Percentiles rank a stretch among this genome's conserved stretches.
phyloP scores from a whole-genome alignment of 1,140 invertebrate species.

The Bombus superbus region DNA sequence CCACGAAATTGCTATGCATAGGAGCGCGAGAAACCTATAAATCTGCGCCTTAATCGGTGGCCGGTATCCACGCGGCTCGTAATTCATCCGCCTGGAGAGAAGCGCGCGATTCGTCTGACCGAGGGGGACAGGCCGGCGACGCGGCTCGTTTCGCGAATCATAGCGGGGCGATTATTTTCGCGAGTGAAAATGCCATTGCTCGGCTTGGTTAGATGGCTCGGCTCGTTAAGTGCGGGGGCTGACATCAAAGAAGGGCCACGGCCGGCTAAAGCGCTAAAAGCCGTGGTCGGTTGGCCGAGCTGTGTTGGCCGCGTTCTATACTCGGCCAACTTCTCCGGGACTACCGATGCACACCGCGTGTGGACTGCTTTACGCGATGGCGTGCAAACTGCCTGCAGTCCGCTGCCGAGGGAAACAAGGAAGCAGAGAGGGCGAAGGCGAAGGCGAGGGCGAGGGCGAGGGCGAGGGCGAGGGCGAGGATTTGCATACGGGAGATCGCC shows the following conservation, averaged over 20 bases:
- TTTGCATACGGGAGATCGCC: slow-evolving; percentile 67
- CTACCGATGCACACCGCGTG: slow-evolving; percentile 42
- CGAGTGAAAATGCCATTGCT: background rate
- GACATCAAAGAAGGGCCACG: slow-evolving; percentile 29
- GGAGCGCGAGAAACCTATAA: slow-evolving; percentile 35
- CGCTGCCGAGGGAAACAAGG: slow-evolving; percentile 28
- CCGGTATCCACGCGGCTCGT: slow-evolving; percentile 47
- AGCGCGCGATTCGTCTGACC: slow-evolving; percentile 10
- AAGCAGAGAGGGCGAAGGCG: slow-evolving; percentile 6
- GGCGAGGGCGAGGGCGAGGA: slow-evolving; percentile 45
- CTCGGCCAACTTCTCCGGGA: background rate
- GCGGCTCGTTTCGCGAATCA: slow-evolving; percentile 36
- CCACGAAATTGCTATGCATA: too few relatives aligned
- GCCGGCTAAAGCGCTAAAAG: background rate
- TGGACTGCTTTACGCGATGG: slow-evolving; percentile 65
- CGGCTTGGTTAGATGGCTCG: background rate
- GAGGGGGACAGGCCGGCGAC: slow-evolving; percentile 4
- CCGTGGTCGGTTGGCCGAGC: background rate
- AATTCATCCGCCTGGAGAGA: slow-evolving; percentile 42
- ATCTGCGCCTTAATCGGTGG: slow-evolving; percentile 41
- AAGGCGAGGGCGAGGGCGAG: too few relatives aligned
- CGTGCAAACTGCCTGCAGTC: slow-evolving; percentile 61
- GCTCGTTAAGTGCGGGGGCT: slow-evolving; percentile 41
- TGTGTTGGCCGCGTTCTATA: slow-evolving; percentile 8
- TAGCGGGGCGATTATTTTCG: slow-evolving; percentile 33